Conservation (phyloP, 2,888 invertebrate genomes). For the Catocala fraxini region DNA sequence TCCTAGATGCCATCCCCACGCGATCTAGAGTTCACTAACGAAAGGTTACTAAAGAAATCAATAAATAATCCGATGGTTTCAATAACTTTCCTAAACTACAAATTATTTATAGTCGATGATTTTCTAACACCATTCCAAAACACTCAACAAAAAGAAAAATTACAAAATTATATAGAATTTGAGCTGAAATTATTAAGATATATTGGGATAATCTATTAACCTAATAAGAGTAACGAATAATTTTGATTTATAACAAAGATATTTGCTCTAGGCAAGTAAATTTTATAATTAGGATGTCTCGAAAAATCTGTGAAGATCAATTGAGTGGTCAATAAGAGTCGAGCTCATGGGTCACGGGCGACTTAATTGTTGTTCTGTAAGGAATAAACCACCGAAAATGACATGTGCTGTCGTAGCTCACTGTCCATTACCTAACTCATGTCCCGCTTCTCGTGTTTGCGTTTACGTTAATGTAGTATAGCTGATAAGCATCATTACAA, state of each 20-base stretch:
- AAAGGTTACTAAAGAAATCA: constrained; percentile 51
- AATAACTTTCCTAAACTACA: constrained; percentile 2
- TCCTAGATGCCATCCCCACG: constrained; percentile 75
- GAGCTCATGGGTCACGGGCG: constrained; percentile 78
- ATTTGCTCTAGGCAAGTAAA: constrained; percentile 38
- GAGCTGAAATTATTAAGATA: too few relatives aligned
- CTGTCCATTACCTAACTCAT: constrained; percentile 42
- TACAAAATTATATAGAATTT: too few relatives aligned
- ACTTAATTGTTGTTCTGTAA: constrained; percentile 71
- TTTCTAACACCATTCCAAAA: not conserved
- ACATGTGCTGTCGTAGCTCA: constrained; percentile 29
- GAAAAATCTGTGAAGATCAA: constrained; percentile 77
- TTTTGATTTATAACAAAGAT: constrained; percentile 6
- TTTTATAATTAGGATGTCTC: constrained; percentile 56
- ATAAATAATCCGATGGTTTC: constrained; percentile 33
- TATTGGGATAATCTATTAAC: too few relatives aligned
- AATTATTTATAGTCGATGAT: not conserved
- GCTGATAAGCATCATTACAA: constrained; percentile 71
- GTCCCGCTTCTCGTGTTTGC: constrained; percentile 57
- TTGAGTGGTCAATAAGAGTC: constrained; percentile 79
- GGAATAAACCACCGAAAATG: constrained; percentile 59
- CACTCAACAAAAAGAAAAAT: too few relatives aligned
- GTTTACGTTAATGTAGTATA: constrained; percentile 56
- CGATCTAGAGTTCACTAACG: constrained; percentile 59
- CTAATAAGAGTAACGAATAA: too few relatives aligned